Percentiles rank a stretch among this genome's conserved stretches.
These are phyloP conservation scores for Anodontia alba DNA, from an alignment of 2,888 invertebrate genomes.

Conservation along the genomic window DNA sequence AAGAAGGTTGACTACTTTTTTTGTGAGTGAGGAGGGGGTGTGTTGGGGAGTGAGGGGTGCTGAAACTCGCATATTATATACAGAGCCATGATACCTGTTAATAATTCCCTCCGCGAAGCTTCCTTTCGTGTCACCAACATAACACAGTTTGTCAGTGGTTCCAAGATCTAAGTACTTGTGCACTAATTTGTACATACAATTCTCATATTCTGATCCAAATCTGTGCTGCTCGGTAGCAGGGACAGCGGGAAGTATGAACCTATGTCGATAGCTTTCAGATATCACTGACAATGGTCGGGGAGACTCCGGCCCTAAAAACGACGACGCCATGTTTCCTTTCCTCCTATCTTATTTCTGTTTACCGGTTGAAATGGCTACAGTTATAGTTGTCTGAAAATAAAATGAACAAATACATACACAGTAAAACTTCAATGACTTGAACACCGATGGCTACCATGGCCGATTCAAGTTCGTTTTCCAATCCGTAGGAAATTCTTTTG, in stretches of 20 bases:
- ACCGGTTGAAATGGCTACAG: too few species aligned
- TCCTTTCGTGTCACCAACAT: conserved; percentile 81
- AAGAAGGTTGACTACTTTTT: too few species aligned
- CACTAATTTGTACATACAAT: conserved; percentile 74
- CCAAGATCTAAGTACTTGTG: conserved; percentile 80
- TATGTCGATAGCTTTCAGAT: conserved; percentile 78
- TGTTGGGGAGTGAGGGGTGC: too few species aligned
- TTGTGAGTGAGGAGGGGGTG: too few species aligned
- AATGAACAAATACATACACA: too few species aligned
- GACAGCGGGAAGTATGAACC: conserved; percentile 69
- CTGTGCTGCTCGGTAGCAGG: conserved; percentile 65
- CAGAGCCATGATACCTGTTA: conserved; percentile 31
- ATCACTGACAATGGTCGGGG: conserved; percentile 82
- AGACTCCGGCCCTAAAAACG: conserved; percentile 82
- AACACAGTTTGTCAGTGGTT: conserved; percentile 80
- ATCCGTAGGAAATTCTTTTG: too few species aligned
- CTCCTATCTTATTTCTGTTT: too few species aligned
- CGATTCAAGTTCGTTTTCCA: too few species aligned
- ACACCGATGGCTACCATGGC: too few species aligned
- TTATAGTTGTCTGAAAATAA: too few species aligned
- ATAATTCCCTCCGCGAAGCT: conserved; percentile 73
- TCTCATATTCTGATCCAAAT: conserved; percentile 79
- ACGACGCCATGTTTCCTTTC: background rate
- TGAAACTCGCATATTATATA: too few species aligned
- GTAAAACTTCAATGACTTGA: too few species aligned